Evolutionary conservation across 2,888 invertebrate genomes (phyloP).

Genomic region (Phyllotreta striolata): DNA sequence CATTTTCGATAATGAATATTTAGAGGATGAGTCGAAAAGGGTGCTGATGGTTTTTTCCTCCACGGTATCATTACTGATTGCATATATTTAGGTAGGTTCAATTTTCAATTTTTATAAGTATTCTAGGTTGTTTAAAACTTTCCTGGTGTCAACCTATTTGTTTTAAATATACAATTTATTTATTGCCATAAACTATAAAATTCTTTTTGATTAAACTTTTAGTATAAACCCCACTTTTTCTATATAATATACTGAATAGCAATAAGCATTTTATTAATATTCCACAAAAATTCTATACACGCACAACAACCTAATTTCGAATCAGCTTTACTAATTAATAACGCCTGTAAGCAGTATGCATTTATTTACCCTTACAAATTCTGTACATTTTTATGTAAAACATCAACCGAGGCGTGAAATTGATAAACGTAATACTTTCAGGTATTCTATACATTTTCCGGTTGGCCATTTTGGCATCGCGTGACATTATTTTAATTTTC

Average conservation of each 20-base stretch:
- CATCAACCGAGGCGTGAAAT: conserved; percentile 17
- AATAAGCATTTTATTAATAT: no score
- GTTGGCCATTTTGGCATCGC: conserved; percentile 26
- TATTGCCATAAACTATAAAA: no score
- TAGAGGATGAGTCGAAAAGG: conserved; percentile 2
- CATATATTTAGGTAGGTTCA: conserved; percentile 19
- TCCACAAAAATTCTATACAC: no score
- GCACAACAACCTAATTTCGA: no score
- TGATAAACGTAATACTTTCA: conserved; percentile 18
- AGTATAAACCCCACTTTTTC: no score
- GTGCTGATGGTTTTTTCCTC: neutral
- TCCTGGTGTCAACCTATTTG: conserved; percentile 25
- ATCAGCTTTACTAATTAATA: neutral
- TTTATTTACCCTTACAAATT: conserved; percentile 8
- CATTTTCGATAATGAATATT: conserved; percentile 16
- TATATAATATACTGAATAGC: no score
- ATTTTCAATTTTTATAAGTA: conserved; percentile 4
- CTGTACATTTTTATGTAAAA: conserved; percentile 16
- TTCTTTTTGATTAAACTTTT: no score
- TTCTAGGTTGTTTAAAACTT: conserved; percentile 21
- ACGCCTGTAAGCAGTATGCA: neutral
- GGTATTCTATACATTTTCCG: conserved; percentile 24
- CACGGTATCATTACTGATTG: neutral
- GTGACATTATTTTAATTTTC: conserved; percentile 24
- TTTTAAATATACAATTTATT: neutral